These are phyloP conservation scores for Pseudopipra pipra DNA, from an alignment of 2,113 vertebrate genomes.

Conservation along the genomic window DNA sequence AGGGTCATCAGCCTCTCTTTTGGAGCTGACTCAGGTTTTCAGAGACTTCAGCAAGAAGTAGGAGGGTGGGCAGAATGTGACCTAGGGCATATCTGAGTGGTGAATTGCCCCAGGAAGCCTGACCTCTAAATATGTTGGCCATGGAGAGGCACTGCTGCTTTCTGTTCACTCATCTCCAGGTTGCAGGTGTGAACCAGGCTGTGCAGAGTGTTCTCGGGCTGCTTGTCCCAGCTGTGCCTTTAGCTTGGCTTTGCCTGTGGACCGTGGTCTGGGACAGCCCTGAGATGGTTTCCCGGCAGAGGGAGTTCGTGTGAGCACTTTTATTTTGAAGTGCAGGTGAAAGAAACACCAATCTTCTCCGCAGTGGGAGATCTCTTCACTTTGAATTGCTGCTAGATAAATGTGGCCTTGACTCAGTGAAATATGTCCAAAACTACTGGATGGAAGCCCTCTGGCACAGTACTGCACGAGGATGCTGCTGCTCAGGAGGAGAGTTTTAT, in stretches of 20 bases:
- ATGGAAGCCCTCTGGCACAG: background rate
- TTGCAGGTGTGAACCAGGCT: background rate
- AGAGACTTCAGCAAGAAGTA: background rate
- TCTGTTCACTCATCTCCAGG: background rate
- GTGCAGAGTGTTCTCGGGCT: rapidly evolving
- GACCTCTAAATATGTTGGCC: background rate
- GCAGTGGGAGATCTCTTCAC: background rate
- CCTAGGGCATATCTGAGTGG: rapidly evolving
- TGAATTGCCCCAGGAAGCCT: background rate
- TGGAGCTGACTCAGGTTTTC: background rate
- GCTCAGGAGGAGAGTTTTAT: background rate
- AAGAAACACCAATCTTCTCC: background rate
- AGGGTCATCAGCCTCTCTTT: background rate
- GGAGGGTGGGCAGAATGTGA: background rate
- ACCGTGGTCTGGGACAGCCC: background rate
- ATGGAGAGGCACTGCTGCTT: background rate
- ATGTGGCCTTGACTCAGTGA: background rate
- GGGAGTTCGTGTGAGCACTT: background rate
- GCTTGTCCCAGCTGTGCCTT: background rate
- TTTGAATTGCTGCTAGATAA: background rate
- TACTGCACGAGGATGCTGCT: background rate
- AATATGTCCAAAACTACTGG: background rate
- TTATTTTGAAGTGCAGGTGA: background rate
- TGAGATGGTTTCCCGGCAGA: background rate
- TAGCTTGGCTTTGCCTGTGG: background rate